phyloP scores from a whole-genome alignment of 2,888 invertebrate genomes.

The Linnaemya tessellans region DNA sequence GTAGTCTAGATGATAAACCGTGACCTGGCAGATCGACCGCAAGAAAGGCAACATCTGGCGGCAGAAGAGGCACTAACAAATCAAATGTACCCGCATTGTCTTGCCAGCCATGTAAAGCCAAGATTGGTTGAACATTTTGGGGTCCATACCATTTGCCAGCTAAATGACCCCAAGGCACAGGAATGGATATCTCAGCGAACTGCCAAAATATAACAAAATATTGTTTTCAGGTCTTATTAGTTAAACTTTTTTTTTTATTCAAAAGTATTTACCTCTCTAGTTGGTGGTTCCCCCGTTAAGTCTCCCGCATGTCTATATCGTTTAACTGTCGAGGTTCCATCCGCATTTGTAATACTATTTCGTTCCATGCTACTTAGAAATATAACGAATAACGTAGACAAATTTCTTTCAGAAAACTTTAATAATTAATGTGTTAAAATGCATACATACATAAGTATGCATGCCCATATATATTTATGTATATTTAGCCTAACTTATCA shows the following conservation, averaged over 20 bases:
- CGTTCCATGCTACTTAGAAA: slow-evolving; percentile 64
- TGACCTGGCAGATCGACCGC: slow-evolving; percentile 89
- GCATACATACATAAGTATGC: neutral
- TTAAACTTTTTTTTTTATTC: neutral
- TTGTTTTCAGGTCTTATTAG: neutral
- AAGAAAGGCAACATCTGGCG: slow-evolving; percentile 84
- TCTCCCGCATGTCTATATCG: slow-evolving; percentile 81
- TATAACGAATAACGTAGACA: neutral
- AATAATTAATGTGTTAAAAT: neutral
- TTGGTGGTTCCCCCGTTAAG: slow-evolving; percentile 79
- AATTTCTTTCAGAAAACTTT: neutral
- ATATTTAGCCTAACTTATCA: neutral
- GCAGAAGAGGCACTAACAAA: slow-evolving; percentile 86
- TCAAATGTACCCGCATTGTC: slow-evolving; percentile 92
- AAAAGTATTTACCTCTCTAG: slow-evolving; percentile 75
- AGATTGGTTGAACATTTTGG: slow-evolving; percentile 85
- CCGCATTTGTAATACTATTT: slow-evolving; percentile 57
- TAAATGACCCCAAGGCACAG: slow-evolving; percentile 88
- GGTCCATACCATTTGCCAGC: slow-evolving; percentile 89
- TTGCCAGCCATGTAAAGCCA: slow-evolving; percentile 91
- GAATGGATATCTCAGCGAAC: slow-evolving; percentile 87
- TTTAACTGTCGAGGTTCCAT: slow-evolving; percentile 67
- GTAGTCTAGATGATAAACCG: slow-evolving; percentile 88
- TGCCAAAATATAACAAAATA: slow-evolving; percentile 71
- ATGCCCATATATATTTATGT: too few relatives aligned